phyloP scores from a whole-genome alignment of 2,113 vertebrate species.

The Ariopsis seemanni region DNA sequence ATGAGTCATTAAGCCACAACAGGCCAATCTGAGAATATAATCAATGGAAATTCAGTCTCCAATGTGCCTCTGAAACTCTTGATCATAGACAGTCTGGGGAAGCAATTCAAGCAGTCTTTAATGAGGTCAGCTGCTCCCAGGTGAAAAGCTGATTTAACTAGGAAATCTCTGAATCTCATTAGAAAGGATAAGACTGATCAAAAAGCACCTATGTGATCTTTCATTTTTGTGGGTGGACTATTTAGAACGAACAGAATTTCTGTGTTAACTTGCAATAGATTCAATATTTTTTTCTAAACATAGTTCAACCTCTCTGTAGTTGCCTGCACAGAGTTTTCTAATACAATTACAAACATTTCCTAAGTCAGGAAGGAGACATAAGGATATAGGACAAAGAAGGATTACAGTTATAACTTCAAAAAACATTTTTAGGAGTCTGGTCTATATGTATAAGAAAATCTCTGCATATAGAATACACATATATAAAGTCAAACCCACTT shows the following conservation, averaged over 20 bases:
- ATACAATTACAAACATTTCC: constrained; percentile 13
- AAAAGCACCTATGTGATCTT: constrained; percentile 14
- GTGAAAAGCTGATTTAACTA: constrained; percentile 58
- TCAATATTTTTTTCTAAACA: neutral
- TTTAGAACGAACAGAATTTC: neutral
- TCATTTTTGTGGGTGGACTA: constrained; percentile 15
- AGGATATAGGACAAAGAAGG: constrained; percentile 5
- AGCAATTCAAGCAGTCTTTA: constrained; percentile 54
- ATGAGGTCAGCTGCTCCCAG: constrained; percentile 65
- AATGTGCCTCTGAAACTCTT: constrained; percentile 48
- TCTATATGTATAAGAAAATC: neutral
- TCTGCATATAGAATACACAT: neutral
- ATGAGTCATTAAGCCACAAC: neutral
- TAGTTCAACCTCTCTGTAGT: neutral
- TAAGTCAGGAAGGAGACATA: constrained; percentile 17
- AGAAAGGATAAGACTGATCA: constrained; percentile 34
- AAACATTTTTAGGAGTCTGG: constrained; percentile 9
- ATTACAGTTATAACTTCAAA: constrained; percentile 33
- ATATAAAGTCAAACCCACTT: neutral
- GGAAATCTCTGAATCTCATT: constrained; percentile 51
- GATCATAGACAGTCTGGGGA: constrained; percentile 44
- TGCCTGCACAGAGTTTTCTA: neutral
- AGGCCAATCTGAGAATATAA: constrained; percentile 36
- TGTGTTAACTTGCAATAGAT: neutral
- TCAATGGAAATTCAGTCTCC: constrained; percentile 46